Base-by-base conservation (phyloP, 1,140 invertebrate species). In the Drosophila cardini region DNA sequence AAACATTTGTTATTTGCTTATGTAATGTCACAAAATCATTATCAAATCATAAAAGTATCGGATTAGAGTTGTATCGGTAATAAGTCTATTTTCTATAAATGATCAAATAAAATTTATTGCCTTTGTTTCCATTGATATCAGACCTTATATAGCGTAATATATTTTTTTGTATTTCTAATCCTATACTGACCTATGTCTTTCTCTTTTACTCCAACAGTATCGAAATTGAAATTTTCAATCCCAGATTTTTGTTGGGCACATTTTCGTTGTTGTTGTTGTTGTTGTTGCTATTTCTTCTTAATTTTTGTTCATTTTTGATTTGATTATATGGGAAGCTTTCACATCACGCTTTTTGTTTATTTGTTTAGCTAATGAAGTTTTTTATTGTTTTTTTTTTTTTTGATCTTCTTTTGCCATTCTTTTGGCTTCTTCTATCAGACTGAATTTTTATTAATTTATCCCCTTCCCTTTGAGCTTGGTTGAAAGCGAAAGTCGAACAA, bases 381-480 rank as follows among this genome's bases (percentile, higher is more conserved):
- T 45, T 57, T 67, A 58, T 64, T 62, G 71, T 63, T 40, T 64
- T 53, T 58, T 62, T 62, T 73, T 36, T 43, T 60, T 56, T 8
- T 6, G 36, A 13, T 55, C 42, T 45, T 26, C 15, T 64, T 68
- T 74, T 46, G 42, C 5, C n/a, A 16, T 56, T 56, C 38, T 45
- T 62, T 45, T 57, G 11, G n/a, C 13, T 21, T 45, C 32, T 55
- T 13, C 36, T 62, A 13, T 13, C 15, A 13, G 60, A 32, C 21
- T 42, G 63, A 52, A 67, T 78, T 67, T 83, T 71, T 75, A 82
- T 83, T 79, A 72, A 76, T 83, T 82, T 34, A 8, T 13, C 32
- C 5, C 34, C 16, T 11, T 36, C 8, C 50, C 50, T 9, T 26
- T 1, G n/a, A 53, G 11, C 26, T 26, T 48, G 16, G 42, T 15